Conservation (phyloP, 2,888 invertebrate genomes). For the Cephus pulcher region DNA sequence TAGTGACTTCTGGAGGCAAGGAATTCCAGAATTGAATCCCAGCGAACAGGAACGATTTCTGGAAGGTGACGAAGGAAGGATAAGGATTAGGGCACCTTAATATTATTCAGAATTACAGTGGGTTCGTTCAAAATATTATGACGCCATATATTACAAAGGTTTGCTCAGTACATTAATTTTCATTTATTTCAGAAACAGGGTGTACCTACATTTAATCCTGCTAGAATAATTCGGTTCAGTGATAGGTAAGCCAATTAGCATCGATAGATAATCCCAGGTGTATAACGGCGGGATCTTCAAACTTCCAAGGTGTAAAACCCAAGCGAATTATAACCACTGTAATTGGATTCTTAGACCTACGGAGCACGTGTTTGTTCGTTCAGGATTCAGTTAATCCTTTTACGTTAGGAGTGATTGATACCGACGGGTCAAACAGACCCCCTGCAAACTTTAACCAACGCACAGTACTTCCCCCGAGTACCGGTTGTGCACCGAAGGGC, state of each 20-base stretch:
- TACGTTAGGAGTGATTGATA: background rate
- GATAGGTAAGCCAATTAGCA: conserved; percentile 33
- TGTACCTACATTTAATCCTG: background rate
- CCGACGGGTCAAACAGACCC: background rate
- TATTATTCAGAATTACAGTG: conserved; percentile 22
- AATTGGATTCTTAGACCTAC: background rate
- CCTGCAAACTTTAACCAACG: background rate
- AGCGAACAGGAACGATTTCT: too few species aligned
- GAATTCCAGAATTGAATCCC: too few species aligned
- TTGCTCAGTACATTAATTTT: conserved; percentile 14
- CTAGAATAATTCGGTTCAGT: conserved; percentile 23
- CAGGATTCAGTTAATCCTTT: background rate
- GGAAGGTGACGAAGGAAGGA: background rate
- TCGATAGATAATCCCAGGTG: background rate
- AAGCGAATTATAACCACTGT: background rate
- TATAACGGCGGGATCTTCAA: conserved; percentile 9
- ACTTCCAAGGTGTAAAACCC: background rate
- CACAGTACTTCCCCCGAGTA: background rate
- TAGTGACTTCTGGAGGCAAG: too few species aligned
- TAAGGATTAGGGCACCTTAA: background rate
- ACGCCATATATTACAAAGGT: conserved; percentile 23
- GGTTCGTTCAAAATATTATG: conserved; percentile 34
- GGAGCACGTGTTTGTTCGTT: background rate
- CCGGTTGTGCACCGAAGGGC: background rate
- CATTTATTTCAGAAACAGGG: conserved; percentile 18